These are phyloP conservation scores for Macrosoma leucophasiata DNA, from an alignment of 2,888 invertebrate genomes.

Conservation along the genomic window DNA sequence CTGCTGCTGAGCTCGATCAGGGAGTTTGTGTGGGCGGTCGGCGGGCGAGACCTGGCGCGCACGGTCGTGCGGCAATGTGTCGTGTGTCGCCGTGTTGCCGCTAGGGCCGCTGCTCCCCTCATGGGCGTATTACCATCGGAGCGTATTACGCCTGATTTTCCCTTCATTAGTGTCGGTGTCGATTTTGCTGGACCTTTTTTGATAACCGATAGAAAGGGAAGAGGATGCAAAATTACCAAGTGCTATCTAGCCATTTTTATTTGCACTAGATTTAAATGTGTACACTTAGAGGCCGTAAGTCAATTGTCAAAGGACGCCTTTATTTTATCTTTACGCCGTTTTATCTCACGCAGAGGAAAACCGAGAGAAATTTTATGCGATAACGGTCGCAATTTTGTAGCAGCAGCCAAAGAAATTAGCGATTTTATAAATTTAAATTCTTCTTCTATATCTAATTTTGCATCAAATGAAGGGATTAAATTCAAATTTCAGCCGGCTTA, in stretches of 20 bases:
- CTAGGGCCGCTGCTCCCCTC: conserved; percentile 17
- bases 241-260: conserved; percentile 19
- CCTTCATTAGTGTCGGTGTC: conserved; percentile 17
- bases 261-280: conserved; percentile 18
- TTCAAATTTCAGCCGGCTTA: conserved; percentile 20
- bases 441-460: conserved; percentile 5
- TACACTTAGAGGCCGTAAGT: conserved; percentile 21
- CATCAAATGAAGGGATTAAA: conserved; percentile 11
- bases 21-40: conserved; percentile 15
- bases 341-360: conserved; percentile 18
- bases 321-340: conserved; percentile 13
- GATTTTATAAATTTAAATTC: conserved; percentile 11
- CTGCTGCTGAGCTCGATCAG: conserved; percentile 14
- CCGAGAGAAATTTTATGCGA: conserved; percentile 17
- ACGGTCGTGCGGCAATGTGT: conserved; percentile 20
- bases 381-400: conserved; percentile 17
- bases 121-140: conserved; percentile 27
- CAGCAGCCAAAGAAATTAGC: conserved; percentile 10
- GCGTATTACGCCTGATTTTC: conserved; percentile 12
- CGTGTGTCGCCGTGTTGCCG: conserved; percentile 23
- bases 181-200: conserved; percentile 26
- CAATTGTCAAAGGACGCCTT: conserved; percentile 17
- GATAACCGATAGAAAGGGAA: conserved; percentile 13
- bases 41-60: conserved; percentile 21
- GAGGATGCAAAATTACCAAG: conserved; percentile 25